Base-by-base conservation (phyloP, 1,140 invertebrate genomes). In the Stratiolaelaps scimitus region DNA sequence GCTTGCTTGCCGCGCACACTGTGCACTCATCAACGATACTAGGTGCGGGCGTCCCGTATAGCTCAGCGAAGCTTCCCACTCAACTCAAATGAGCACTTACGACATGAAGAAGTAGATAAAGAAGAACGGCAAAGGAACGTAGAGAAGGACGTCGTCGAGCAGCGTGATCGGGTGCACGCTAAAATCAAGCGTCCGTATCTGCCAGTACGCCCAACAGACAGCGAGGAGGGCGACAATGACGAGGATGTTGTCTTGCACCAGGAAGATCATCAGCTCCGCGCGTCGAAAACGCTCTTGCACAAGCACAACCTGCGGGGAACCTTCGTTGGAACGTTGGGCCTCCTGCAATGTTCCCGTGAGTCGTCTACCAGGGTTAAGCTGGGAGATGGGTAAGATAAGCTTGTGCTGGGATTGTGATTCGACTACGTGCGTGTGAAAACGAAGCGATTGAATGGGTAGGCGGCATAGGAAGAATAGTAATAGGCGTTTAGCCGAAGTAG, bases 71-170 rank as follows among this genome's bases (percentile, higher is more conserved):
- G n/a, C n/a, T n/a, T n/a, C n/a, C n/a, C n/a, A n/a, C n/a, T 40
- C 34, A 6, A 40, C 5, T 23, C 10, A 10, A 60, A 60, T 26
- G 53, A 48, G 34, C 26, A 60, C 53, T 60, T 23, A 75, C 64
- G 80, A 83, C 66, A 85, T 80, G 34, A 83, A 79, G 0, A 80
- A 80, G 67, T 84, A 83, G 66, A 85, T 76, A 72, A 85, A 85
- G 74, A 85, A 86, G 26, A 83, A 83, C 0, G 84, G 85, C 17
- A 85, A 75, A 70, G 83, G 85, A 43, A 85, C 81, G 69, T 85
- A 83, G 0, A 86, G 76, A 0, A 86, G 74, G 7, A 85, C 77
- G 71, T 86, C 84, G 69, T 86, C 84, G 6, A 85, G 76, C n/a
- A 81, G 74, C 1, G 83, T 84, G 7, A 84, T 79, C 1, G 81